Base-by-base conservation (phyloP, 35 echinoderm and acorn worm genomes). In the Diadema setosum region DNA sequence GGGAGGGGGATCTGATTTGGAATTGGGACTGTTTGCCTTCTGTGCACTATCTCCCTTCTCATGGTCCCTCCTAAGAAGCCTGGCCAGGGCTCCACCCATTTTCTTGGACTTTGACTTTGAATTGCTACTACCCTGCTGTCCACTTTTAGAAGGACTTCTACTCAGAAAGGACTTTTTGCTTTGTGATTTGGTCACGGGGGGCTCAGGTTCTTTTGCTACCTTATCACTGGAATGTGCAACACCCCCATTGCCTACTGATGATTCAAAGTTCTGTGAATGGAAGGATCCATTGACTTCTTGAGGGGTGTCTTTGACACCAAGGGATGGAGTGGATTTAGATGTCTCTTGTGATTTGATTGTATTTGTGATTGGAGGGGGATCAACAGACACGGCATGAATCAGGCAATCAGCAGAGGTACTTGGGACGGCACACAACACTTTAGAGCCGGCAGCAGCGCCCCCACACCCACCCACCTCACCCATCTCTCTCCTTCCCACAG, bases 1-100 rank as follows among this genome's bases (percentile, higher is more conserved):
- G 11, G 88, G 88, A 15, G 88, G 88, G 64, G 85, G 85, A 43
- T 52, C 85, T 18, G 23, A 26, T 23, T 46, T 46, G n/a, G 85
- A 75, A 20, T 21, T 18, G 24, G 69, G 39, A 57, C 85, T 87
- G 45, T 44, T 48, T 45, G 45, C 42, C 24, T 70, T 74, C 41
- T 87, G 60, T 14, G 63, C 29, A 78, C 40, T 78, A 44, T 78
- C 73, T 39, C 73, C 40, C 73, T 78, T 74, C 31, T 35, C 39
- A 45, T 33, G 35, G 39, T 70, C 64, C 20, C 63, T 31, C 43
- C 42, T 46, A n/a, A 48, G 42, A 20, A 45, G 36, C 25, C 60
- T 87, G 46, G 61, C 61, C 11, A 75, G 41, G 64, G 85, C 73
- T 41, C 73, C 73, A 20, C 69, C 42, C 45, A 70, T 73, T 65